Evolutionary conservation across 2,888 invertebrate genomes (phyloP), one percentile per base, ranked within the genome.

Genomic region (Drosophila paramelanica): DNA sequence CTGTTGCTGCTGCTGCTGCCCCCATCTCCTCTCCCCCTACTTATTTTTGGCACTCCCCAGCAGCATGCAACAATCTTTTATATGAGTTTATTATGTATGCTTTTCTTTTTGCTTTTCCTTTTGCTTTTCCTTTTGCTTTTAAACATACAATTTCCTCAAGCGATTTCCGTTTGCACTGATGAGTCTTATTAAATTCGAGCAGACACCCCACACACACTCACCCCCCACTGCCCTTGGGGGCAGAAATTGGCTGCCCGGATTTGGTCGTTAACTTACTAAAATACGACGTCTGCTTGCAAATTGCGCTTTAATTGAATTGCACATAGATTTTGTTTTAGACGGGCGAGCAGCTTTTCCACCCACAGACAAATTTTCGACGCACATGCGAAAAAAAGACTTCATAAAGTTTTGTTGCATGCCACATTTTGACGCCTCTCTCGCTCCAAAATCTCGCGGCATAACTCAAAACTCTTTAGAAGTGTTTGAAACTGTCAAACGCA

Each of bases 141-240:
- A 87, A 88, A 87, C 87, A 87, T 81, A 89, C 88, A 89, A 87
- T 88, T 90, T 90, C 87, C 89, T 85, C 83, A 74, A 87, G 90
- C 88, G 81, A 80, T 89, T 90, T 88, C 88, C 88, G 81, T 87
- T 80, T 80, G 79, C 82, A 77, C 81, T 88, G 85, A 89, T 88
- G 86, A 86, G 80, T 84, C 88, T 86, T 86, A 86, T 86, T 86
- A 86, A 88, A 84, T 84, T 78, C 57, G 68, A 57, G 67, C 23
- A 52, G 41, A 13, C 33, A 23, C 8, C 33, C 23, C 5, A 13
- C 36, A 43, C 4, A 25, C 20, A n/a, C 55, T 4, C 13, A 31
- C 10, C 3, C 11, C n/a, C 17, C 20, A 60, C 47, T 38, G 17
- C 17, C 17, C 57, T 8, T n/a, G 14, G 46, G 20, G 38, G 13